Evolutionary conservation across 2,797 vertebrate species (phyloP), one percentile per base, ranked within the genome.

Genomic region (Xyrichtys novacula): DNA sequence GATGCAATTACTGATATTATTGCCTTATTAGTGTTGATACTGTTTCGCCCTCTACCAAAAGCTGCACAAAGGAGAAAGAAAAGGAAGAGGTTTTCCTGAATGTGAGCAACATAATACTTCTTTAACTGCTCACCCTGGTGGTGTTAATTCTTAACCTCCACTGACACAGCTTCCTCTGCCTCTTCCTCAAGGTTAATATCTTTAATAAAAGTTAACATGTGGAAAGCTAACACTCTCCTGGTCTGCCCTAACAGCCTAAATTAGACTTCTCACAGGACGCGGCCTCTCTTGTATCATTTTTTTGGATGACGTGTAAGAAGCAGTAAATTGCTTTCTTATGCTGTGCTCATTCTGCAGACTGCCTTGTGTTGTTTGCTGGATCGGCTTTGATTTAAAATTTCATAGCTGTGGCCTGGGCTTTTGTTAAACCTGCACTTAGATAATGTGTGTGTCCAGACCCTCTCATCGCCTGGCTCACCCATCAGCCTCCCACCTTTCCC

Each of bases 301-400:
- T 78, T 83, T 75, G 55, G 52, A 64, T 88, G 90, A 85, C 70
- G 80, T 86, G 85, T 76, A 82, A 84, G 64, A 66, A 83, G 81
- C 56, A 54, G 75, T 62, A 94, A 93, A 93, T 92, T 90, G 86
- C 92, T 94, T 94, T 93, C 91, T 91, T 78, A 93, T 94, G 92
- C 68, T 55, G 59, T 66, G 78, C 85, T 86, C 47, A n/a, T 80
- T 77, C 67, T 74, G 76, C 77, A 83, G 70, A 64, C 55, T 8
- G 76, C 76, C 78, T 76, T 62, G 55, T 72, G 72, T 86, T 87
- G 80, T 87, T 87, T 80, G 75, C 88, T 88, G 83, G 84, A 85
- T 78, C 83, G 55, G 78, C 55, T 76, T 76, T 76, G 57, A 80
- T 75, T 85, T 81, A 14, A 67, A 71, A 53, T 69, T 7, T 62